phyloP scores from a whole-genome alignment of 1,140 invertebrate genomes.

The Paralvinella palmiformis region DNA sequence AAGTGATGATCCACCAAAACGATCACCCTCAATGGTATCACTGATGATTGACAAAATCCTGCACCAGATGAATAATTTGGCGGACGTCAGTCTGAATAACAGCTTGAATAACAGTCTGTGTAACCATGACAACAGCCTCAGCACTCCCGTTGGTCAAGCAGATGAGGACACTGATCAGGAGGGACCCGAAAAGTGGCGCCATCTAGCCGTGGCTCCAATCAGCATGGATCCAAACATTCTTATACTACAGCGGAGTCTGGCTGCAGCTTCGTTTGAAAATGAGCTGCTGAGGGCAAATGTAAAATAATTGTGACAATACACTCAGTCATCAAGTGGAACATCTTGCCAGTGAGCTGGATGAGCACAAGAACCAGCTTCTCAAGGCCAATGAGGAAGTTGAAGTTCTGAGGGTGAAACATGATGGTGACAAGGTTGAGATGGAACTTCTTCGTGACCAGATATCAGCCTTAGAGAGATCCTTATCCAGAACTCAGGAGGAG shows the following conservation, averaged over 20 bases:
- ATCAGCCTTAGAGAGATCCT: neutral
- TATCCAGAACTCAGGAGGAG: neutral
- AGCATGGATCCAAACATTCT: neutral
- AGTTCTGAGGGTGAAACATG: neutral
- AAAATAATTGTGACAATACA: neutral
- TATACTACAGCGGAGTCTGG: neutral
- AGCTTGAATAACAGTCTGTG: too few species aligned
- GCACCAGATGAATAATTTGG: neutral
- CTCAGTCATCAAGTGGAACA: neutral
- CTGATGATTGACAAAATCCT: constrained; percentile 4
- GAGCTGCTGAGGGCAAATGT: neutral
- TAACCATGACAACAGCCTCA: too few species aligned
- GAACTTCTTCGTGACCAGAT: neutral
- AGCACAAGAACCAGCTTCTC: neutral
- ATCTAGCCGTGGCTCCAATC: neutral
- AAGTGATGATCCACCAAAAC: too few species aligned
- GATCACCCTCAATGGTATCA: too few species aligned
- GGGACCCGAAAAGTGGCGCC: neutral
- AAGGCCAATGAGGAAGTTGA: neutral
- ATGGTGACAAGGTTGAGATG: constrained; percentile 2
- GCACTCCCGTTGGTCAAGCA: too few species aligned
- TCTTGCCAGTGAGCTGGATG: neutral
- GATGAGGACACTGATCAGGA: neutral
- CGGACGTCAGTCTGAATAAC: too few species aligned
- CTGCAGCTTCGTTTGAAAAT: neutral